Base-by-base conservation (phyloP, 2,888 invertebrate species). In the Cantharis nigra region DNA sequence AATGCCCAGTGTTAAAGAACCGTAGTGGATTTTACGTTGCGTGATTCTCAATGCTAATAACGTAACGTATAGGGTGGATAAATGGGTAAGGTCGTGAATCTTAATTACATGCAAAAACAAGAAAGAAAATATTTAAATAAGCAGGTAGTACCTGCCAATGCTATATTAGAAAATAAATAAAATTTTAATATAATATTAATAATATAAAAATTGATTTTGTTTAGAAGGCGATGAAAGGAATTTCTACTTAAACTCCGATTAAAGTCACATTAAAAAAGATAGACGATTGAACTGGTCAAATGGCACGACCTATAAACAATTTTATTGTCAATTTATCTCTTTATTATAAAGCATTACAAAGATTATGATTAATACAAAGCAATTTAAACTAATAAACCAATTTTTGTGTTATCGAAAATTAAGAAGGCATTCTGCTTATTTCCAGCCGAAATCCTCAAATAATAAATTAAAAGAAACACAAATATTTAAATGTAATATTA, bases 291-390 rank as follows among this genome's bases (percentile, higher is more conserved):
- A 83, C 81, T 81, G 84, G 83, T 84, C 83, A 83, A 79, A 84
- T 83, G 85, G 81, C 85, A 79, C 81, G 86, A 85, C 85, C 85
- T 83, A 80, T 82, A 81, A 81, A 83, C 83, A 84, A 84, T 85
- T 85, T 86, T 85, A 85, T 85, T 85, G 85, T 85, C 83, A 78
- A 84, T 85, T 85, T 85, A 86, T 85, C 86, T 82, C 72, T 73
- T 67, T 80, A 80, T 82, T 71, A 74, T 71, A 72, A 75, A 67
- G 70, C 78, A 75, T 77, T 72, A 49, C 78, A 28, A 72, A 72
- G 78, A 78, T 78, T 72, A 75, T 70, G 70, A 70, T 64, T 78
- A 74, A 70, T 78, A 70, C 75, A 72, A 71, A 65, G 67, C 75
- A 64, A 75, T 49, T 70, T 49, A 67, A 75, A 70, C 33, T 33